phyloP scores from a whole-genome alignment of 2,797 vertebrate species.

The Knipowitschia caucasica region DNA sequence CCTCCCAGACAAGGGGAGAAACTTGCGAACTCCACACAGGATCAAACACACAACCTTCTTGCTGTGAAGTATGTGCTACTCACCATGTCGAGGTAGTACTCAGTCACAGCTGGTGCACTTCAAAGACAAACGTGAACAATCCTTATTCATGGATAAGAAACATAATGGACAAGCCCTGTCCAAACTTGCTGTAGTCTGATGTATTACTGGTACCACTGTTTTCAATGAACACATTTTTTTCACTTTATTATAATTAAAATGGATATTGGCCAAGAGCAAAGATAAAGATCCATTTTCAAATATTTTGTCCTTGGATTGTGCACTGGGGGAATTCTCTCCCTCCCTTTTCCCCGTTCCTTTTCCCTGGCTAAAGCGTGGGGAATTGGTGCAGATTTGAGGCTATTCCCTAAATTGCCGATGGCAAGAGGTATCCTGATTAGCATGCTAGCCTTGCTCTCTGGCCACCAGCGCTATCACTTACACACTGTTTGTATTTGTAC shows the following conservation, averaged over 20 bases:
- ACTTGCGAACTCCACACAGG: no score
- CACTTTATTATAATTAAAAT: constrained; percentile 75
- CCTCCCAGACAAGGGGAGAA: no score
- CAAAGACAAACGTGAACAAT: no score
- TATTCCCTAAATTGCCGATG: constrained; percentile 84
- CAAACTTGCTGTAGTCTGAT: no score
- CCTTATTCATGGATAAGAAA: no score
- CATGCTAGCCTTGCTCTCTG: constrained; percentile 77
- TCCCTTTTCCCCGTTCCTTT: constrained; percentile 63
- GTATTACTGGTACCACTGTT: constrained; percentile 26
- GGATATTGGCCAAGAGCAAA: constrained; percentile 81
- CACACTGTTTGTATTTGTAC: constrained; percentile 86
- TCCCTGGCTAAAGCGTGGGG: constrained; percentile 70
- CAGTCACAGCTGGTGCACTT: no score
- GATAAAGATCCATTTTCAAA: constrained; percentile 80
- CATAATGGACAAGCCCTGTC: no score
- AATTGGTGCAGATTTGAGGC: constrained; percentile 80
- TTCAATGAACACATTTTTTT: constrained; percentile 56
- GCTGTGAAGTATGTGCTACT: no score
- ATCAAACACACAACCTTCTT: no score
- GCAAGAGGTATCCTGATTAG: constrained; percentile 85
- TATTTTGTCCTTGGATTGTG: constrained; percentile 82
- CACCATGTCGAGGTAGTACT: no score
- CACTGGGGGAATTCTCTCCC: constrained; percentile 72
- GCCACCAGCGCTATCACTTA: constrained; percentile 82